Evolutionary conservation across 2,113 vertebrate genomes (phyloP), one percentile per base, ranked within the genome.

Genomic region (Ariopsis seemanni): DNA sequence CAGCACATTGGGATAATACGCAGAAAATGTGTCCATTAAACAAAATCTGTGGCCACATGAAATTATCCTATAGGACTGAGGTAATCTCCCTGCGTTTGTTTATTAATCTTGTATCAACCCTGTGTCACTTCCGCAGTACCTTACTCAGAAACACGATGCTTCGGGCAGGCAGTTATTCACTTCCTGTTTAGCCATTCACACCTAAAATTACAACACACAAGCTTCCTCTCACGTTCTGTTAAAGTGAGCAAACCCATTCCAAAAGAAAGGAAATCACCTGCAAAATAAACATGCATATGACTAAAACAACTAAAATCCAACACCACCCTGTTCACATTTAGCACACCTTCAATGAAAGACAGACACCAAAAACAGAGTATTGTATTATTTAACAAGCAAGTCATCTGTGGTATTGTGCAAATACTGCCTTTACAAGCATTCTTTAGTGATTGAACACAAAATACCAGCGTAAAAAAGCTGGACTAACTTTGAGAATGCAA

Each of bases 171-270:
- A 71, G 5, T 86, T 81, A 57, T 48, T 81, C 85, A 86, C 53
- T 71, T 86, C 63, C 77, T 71, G 34, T 18, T 63, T 60, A 83
- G 50, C 14, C 30, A 62, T 22, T 82, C n/a, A 87, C 34, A 72
- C 79, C 42, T 65, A 83, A 58, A 65, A 63, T 34, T 12, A 71
- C n/a, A 50, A 79, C n/a, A 82, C 8, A 58, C 8, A 82, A 42
- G 17, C 17, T 30, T 50, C 30, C 20, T 48, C 62, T 53, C 48
- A 18, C 8, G 8, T 74, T 62, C 14, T 57, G 34, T 72, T 58
- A 10, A 69, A 18, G 20, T 72, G 34, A 48, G 22, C 17, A 53
- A 81, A 20, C 18, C 48, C 4, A 22, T 12, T 4, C 9, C 9
- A 62, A 50, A 34, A 62, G 14, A 25, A 62, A 14, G 71, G 27